Evolutionary conservation across 1,140 invertebrate species (phyloP).

Genomic region (Chironomus tepperi): DNA sequence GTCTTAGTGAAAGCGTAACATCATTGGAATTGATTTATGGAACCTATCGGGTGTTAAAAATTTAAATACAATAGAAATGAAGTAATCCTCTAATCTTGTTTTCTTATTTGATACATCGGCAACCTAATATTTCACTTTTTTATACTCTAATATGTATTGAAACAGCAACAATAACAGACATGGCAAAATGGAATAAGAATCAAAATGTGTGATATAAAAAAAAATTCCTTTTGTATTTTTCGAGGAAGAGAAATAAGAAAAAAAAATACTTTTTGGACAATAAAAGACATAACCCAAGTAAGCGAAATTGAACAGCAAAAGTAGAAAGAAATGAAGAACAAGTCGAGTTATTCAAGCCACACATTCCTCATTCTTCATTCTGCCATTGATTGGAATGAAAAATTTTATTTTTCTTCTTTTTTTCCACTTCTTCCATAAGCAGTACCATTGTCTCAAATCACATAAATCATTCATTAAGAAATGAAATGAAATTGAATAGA

Average conservation of each 20-base stretch:
- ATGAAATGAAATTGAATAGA: slow-evolving; percentile 14
- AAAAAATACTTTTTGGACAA: neutral
- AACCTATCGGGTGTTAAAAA: neutral
- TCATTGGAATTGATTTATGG: no score
- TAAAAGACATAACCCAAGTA: neutral
- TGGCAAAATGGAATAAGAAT: no score
- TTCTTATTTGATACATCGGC: no score
- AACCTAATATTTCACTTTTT: neutral
- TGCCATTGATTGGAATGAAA: slow-evolving; percentile 1
- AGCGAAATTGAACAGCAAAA: neutral
- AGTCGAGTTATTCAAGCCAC: neutral
- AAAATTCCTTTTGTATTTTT: neutral
- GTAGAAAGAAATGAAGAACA: neutral
- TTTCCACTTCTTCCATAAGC: neutral
- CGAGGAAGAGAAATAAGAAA: neutral
- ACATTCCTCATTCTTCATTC: slow-evolving; percentile 2
- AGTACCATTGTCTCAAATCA: slow-evolving; percentile 1
- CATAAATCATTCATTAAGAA: slow-evolving; percentile 14
- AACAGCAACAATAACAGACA: no score
- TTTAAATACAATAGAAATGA: slow-evolving; percentile 4
- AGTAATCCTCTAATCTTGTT: neutral
- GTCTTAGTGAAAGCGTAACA: no score
- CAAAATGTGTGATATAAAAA: neutral
- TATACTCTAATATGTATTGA: neutral
- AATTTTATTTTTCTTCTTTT: neutral